A percentile compares a stretch with the other conserved stretches of the same genome.
phyloP scores from a whole-genome alignment of 2,113 vertebrate genomes.

The Fukomys damarensis region DNA sequence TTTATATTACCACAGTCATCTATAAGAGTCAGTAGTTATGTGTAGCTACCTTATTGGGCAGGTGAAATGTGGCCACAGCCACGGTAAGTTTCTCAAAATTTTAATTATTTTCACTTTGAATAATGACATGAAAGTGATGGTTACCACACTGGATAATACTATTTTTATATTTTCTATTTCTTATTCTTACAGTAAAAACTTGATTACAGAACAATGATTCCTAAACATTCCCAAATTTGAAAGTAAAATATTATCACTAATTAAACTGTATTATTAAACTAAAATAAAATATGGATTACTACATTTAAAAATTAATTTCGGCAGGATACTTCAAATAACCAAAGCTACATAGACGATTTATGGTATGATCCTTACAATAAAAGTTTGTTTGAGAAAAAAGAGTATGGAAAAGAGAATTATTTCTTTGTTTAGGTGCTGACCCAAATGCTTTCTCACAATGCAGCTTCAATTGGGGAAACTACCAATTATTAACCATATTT shows the following conservation, averaged over 20 bases:
- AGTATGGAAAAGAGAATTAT: neutral
- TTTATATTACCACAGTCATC: neutral
- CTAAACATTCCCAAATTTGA: neutral
- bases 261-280: neutral
- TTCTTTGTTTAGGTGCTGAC: neutral
- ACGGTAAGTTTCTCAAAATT: neutral
- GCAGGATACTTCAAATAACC: neutral
- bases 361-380: rapidly evolving
- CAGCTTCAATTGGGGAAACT: neutral
- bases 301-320: neutral
- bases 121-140: neutral
- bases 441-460: rapidly evolving
- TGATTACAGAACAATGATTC: neutral
- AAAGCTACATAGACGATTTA: neutral
- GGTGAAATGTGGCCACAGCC: neutral
- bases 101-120: neutral
- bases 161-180: neutral
- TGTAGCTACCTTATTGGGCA: neutral
- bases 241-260: neutral
- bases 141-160: neutral
- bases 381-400: neutral
- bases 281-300: neutral
- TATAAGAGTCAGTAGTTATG: neutral
- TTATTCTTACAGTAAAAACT: neutral
- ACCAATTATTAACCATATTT: neutral